Evolutionary conservation across 1,140 invertebrate genomes (phyloP).

Genomic region (Hesperophylax magnus): DNA sequence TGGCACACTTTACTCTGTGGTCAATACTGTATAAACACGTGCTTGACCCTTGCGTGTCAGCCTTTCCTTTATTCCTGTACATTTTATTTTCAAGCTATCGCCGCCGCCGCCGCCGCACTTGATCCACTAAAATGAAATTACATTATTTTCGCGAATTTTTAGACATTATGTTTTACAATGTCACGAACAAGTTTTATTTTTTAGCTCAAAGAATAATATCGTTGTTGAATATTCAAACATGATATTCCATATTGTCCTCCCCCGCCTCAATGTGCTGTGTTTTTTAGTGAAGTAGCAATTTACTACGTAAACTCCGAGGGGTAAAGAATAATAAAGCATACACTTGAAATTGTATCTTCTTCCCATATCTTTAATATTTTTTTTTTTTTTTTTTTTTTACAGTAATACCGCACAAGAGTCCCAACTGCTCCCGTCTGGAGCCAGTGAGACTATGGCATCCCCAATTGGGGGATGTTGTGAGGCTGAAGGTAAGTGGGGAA

Average conservation of each 20-base stretch:
- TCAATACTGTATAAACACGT: conserved; percentile 25
- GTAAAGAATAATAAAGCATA: conserved; percentile 19
- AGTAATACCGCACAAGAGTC: too few relatives aligned
- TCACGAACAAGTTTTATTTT: neutral
- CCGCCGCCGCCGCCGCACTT: neutral
- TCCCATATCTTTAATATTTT: conserved; percentile 35
- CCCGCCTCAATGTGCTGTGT: neutral
- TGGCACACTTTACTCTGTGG: conserved; percentile 28
- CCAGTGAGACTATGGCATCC: too few relatives aligned
- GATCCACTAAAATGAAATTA: conserved; percentile 22
- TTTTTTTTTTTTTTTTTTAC: too few relatives aligned
- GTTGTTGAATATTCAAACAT: too few relatives aligned
- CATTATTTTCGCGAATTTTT: conserved; percentile 2
- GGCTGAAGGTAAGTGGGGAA: too few relatives aligned
- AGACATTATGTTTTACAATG: conserved; percentile 9
- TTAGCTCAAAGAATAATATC: too few relatives aligned
- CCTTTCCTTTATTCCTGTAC: conserved; percentile 17
- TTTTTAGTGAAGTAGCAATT: conserved; percentile 28
- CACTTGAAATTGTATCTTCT: conserved; percentile 45
- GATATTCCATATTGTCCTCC: neutral
- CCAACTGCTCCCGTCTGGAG: too few relatives aligned
- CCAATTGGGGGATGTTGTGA: too few relatives aligned
- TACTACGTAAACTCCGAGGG: conserved; percentile 34
- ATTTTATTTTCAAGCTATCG: conserved; percentile 25
- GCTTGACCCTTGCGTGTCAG: conserved; percentile 36